phyloP scores from a whole-genome alignment of 1,140 invertebrate species.

The Popillia japonica region DNA sequence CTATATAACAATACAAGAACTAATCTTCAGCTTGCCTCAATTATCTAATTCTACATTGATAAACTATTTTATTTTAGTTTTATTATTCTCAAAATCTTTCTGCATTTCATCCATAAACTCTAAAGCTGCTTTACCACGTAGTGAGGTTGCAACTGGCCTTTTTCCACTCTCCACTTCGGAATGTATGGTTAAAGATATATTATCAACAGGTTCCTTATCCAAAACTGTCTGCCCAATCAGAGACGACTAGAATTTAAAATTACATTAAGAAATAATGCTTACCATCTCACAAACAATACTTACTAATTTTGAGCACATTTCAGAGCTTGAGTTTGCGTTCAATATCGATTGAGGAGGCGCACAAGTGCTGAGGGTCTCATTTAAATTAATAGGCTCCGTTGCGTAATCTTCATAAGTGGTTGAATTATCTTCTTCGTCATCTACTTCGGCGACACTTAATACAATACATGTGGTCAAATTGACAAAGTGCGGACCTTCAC shows the following conservation, averaged over 20 bases:
- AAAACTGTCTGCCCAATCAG: slow-evolving; percentile 22
- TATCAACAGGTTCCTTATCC: slow-evolving; percentile 12
- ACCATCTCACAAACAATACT: neutral
- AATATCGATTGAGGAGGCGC: neutral
- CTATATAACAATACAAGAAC: neutral
- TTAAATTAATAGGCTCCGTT: neutral
- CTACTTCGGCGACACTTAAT: neutral
- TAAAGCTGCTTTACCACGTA: slow-evolving; percentile 40
- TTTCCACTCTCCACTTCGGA: slow-evolving; percentile 40
- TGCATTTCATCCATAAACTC: slow-evolving; percentile 42
- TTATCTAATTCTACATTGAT: neutral
- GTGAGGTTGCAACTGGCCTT: slow-evolving; percentile 35
- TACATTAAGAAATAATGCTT: neutral
- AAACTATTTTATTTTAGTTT: slow-evolving; percentile 39
- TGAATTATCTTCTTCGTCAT: neutral
- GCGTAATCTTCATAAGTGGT: neutral
- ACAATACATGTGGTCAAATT: slow-evolving; percentile 12
- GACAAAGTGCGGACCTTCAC: neutral
- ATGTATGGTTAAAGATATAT: slow-evolving; percentile 43
- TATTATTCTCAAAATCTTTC: slow-evolving; percentile 46
- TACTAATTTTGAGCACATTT: slow-evolving; percentile 7
- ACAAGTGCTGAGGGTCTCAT: neutral
- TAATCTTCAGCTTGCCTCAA: slow-evolving; percentile 10
- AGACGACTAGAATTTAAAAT: slow-evolving; percentile 1
- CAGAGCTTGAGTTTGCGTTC: neutral